phyloP scores from a whole-genome alignment of 2,797 vertebrate species.

The Lagodon rhomboides region DNA sequence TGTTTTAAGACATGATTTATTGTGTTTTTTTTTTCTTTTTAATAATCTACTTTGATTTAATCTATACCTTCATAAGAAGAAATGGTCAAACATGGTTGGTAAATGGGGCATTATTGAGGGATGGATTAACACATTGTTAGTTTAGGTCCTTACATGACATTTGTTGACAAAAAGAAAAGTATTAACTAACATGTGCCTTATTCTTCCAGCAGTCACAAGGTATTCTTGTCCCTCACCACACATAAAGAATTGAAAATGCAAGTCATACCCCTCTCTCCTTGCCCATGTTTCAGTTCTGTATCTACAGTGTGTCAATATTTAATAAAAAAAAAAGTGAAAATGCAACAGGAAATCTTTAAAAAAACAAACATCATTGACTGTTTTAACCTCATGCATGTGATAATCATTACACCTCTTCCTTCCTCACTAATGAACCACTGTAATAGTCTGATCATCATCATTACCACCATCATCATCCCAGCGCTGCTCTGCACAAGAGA shows the following conservation, averaged over 20 bases:
- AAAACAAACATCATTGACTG: not conserved
- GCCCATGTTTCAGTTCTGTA: not conserved
- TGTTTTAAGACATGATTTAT: not conserved
- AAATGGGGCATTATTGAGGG: not conserved
- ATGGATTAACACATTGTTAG: not conserved
- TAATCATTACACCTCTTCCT: slow-evolving; percentile 28
- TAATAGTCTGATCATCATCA: slow-evolving; percentile 36
- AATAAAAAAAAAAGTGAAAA: not conserved
- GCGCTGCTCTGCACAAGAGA: not conserved
- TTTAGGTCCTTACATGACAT: not conserved
- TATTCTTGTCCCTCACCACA: not conserved
- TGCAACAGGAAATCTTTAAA: too few relatives aligned
- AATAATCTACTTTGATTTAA: too few relatives aligned
- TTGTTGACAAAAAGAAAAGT: not conserved
- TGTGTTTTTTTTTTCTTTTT: too few relatives aligned
- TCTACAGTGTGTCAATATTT: not conserved
- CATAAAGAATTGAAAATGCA: not conserved
- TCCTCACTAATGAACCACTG: slow-evolving; percentile 18
- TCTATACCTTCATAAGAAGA: too few relatives aligned
- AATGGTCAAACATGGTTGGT: not conserved
- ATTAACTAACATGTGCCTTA: not conserved
- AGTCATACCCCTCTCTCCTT: not conserved
- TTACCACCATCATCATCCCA: slow-evolving; percentile 12
- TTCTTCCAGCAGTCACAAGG: not conserved
- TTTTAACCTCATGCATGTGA: slow-evolving; percentile 3